Percentiles rank a stretch among this genome's conserved stretches.
Evolutionary conservation across 2,888 invertebrate genomes (phyloP).

Genomic region (Sipha maydis): DNA sequence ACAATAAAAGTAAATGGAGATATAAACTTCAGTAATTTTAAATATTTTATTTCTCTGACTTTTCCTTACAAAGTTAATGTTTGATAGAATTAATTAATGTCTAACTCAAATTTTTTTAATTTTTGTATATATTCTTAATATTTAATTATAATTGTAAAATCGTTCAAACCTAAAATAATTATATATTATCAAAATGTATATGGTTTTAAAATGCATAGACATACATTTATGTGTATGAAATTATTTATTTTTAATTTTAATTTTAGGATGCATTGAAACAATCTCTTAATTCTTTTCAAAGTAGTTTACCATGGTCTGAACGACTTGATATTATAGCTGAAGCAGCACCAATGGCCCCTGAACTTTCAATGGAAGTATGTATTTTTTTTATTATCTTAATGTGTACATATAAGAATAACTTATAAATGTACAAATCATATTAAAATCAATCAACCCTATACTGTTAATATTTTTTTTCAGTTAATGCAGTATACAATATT

Average conservation of each 20-base stretch:
- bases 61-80: no score
- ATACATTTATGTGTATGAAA: not conserved
- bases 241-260: slow-evolving; percentile 12
- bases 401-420: no score
- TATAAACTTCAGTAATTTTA: no score
- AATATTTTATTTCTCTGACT: not conserved
- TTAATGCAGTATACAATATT: no score
- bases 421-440: no score
- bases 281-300: slow-evolving; percentile 78
- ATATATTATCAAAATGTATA: no score
- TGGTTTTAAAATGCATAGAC: not conserved
- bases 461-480: no score
- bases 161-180: no score
- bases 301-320: slow-evolving; percentile 86
- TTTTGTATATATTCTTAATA: not conserved
- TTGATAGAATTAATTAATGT: no score
- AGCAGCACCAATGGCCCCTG: slow-evolving; percentile 85
- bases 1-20: not conserved
- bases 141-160: no score
- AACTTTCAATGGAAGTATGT: slow-evolving; percentile 74
- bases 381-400: not conserved
- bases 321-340: slow-evolving; percentile 81
- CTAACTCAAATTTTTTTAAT: not conserved
- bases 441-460: no score
- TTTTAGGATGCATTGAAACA: slow-evolving; percentile 73